These are phyloP conservation scores for Turnix velox DNA, from an alignment of 2,113 vertebrate species.

Conservation along the genomic window DNA sequence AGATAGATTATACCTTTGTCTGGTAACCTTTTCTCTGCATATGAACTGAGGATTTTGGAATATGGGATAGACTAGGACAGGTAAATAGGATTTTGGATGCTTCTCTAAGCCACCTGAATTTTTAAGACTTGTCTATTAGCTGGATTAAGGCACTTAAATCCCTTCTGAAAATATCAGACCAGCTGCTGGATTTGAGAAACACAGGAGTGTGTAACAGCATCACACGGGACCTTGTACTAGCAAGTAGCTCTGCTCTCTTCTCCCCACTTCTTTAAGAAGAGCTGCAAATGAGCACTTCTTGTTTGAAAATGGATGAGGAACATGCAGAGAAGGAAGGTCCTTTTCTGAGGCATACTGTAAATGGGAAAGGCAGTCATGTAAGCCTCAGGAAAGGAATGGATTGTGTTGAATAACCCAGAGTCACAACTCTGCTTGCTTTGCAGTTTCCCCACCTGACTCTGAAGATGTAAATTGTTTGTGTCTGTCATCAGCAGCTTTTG, in stretches of 20 bases:
- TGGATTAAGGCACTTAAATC: background rate
- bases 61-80: background rate
- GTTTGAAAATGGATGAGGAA: background rate
- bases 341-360: background rate
- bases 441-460: background rate
- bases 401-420: background rate
- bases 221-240: accelerated
- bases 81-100: background rate
- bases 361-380: background rate
- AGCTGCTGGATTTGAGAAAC: background rate
- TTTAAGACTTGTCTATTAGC: background rate
- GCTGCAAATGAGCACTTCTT: background rate
- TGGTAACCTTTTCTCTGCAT: background rate
- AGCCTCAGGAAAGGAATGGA: background rate
- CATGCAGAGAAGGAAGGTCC: background rate
- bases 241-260: background rate
- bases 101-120: background rate
- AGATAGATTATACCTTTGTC: background rate
- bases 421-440: background rate
- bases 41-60: background rate
- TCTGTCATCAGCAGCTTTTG: slow-evolving; percentile 39
- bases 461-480: slow-evolving; percentile 34
- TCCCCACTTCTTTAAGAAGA: background rate
- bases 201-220: background rate
- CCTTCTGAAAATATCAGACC: background rate